Evolutionary conservation across 2,113 vertebrate genomes (phyloP), one percentile per base, ranked within the genome.

Genomic region (Mustelus asterias): DNA sequence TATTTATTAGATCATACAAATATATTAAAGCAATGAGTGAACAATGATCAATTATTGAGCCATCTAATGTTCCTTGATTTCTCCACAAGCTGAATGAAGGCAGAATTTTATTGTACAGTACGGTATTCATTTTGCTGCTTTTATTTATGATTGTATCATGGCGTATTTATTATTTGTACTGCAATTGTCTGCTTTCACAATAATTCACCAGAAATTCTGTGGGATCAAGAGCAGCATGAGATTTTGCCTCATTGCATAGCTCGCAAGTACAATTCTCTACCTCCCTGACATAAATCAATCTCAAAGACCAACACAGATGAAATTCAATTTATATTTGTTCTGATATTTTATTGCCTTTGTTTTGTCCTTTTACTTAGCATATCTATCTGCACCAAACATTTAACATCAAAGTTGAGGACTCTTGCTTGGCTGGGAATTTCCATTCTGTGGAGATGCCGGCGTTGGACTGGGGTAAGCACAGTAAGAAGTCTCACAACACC

Each of bases 21-120:
- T 70, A 95, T 95, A 95, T 95, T 95, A 72, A 95, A 72, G 44
- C 33, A 37, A 63, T 65, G 33, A 76, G 13, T 72, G 94, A 72
- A 95, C 26, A 72, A 72, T 72, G 37, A 94, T 70, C 67, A 67
- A 37, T 18, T 65, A 94, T 95, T 72, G 37, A 44, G 37, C 16
- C 14, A 48, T 95, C 67, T 95, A 72, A 95, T 70, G 41, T 29
- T 72, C 41, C 24, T 95, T 44, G 22, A 72, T 95, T 70, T 44
- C 16, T 48, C 41, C 26, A 72, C 37, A 95, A 54, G 92, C 65
- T 94, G 69, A 95, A 95, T 95, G 37, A 48, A 95, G 65, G 26
- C 24, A 29, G 94, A 48, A 29, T 72, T n/a, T 95, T 70, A 58
- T 70, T 48, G 58, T 90, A 60, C 11, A 60, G 65, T 67, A 63